Evolutionary conservation across 2,888 invertebrate genomes (phyloP), one percentile per base, ranked within the genome.

Genomic region (Microchrysa polita): DNA sequence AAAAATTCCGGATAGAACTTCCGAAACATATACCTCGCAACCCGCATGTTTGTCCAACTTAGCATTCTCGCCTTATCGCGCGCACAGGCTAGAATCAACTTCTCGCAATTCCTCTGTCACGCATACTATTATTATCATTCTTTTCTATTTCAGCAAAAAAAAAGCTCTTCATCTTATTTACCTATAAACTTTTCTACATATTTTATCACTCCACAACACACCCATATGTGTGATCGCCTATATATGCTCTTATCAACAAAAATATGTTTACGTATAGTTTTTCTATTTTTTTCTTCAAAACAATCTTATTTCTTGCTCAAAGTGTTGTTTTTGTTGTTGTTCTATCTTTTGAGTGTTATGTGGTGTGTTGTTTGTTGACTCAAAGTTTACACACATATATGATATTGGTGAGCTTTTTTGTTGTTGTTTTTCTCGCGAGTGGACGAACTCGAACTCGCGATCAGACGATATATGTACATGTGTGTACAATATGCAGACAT

Each of bases 181-280:
- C 65, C 48, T 34, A 5, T 65, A 22, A 27, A 65, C n/a, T n/a
- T 20, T 65, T 7, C 4, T 34, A 34, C 65, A 7, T 48, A n/a
- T n/a, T n/a, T n/a, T n/a, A n/a, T n/a, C n/a, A n/a, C n/a, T n/a
- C n/a, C 22, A 22, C 20, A 20, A 44, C 27, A 34, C 27, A 34
- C 27, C 27, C 7, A 34, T 34, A 7, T 42, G 48, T 22, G 65
- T 65, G 65, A n/a, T n/a, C n/a, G n/a, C n/a, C n/a, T n/a, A n/a
- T n/a, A n/a, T n/a, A n/a, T n/a, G 12, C 22, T 48, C 44, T 65
- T 65, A 65, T 65, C 65, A 65, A 65, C 27, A 34, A 44, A 65
- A 65, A 34, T n/a, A n/a, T 65, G 65, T 65, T 65, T 65, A 65
- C 65, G 48, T 44, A 65, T 44, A 65, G 44, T 63, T n/a, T n/a